phyloP scores from a whole-genome alignment of 2,888 invertebrate genomes.

The Lordiphosa andalusiaca region DNA sequence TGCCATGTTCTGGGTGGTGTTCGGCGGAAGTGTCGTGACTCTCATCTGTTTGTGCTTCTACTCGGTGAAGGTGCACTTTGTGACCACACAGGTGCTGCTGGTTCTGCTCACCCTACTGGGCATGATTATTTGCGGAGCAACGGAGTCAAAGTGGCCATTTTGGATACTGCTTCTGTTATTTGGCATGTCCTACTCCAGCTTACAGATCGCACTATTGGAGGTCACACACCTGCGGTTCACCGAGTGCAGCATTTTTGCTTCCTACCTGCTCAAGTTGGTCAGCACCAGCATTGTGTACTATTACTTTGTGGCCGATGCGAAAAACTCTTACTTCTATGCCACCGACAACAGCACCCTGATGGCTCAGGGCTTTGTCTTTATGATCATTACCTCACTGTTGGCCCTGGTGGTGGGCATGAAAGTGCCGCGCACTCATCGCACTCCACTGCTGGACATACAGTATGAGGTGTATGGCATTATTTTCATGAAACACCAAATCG shows the following conservation, averaged over 20 bases:
- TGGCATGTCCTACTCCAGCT: constrained; percentile 69
- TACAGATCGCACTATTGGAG: constrained; percentile 72
- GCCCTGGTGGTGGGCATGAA: constrained; percentile 76
- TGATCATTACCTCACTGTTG: constrained; percentile 72
- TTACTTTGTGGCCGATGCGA: constrained; percentile 70
- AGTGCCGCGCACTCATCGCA: constrained; percentile 74
- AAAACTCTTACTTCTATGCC: constrained; percentile 76
- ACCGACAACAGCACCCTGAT: constrained; percentile 71
- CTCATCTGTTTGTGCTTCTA: constrained; percentile 56
- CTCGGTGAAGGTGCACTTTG: constrained; percentile 74
- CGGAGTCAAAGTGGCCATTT: constrained; percentile 58
- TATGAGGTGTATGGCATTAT: constrained; percentile 76
- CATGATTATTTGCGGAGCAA: constrained; percentile 68
- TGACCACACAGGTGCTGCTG: constrained; percentile 56
- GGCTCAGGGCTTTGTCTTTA: constrained; percentile 76
- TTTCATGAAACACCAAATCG: constrained; percentile 78
- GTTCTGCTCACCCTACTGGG: constrained; percentile 63
- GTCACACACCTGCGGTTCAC: constrained; percentile 71
- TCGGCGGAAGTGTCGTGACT: constrained; percentile 58
- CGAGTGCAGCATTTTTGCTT: constrained; percentile 65
- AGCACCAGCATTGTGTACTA: constrained; percentile 69
- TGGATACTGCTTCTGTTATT: constrained; percentile 75
- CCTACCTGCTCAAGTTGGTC: constrained; percentile 65
- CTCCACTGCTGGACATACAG: constrained; percentile 74
- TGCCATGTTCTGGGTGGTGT: constrained; percentile 74